A percentile compares a stretch with the other conserved stretches of the same genome.
phyloP scores from a whole-genome alignment of 2,113 vertebrate species.

The Centropus unirufus region DNA sequence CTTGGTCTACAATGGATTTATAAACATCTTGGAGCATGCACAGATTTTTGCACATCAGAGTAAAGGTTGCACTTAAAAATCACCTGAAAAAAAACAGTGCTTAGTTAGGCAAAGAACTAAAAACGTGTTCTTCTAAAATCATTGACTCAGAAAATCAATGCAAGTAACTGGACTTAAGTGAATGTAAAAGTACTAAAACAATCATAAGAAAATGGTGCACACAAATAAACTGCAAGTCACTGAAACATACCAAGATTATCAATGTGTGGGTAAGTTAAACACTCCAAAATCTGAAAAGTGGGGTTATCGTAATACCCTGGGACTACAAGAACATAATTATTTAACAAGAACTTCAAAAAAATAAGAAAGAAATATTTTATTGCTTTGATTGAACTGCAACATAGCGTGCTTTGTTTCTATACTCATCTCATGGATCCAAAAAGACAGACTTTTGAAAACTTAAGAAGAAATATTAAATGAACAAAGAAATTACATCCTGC shows the following conservation, averaged over 20 bases:
- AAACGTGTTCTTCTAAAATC: slow-evolving; percentile 36
- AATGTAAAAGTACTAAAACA: slow-evolving; percentile 25
- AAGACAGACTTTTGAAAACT: background rate
- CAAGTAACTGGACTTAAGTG: slow-evolving; percentile 51
- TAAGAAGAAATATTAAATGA: slow-evolving; percentile 38
- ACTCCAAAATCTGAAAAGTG: background rate
- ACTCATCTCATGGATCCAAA: background rate
- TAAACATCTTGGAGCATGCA: background rate
- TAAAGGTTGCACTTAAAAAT: background rate
- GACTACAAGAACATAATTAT: background rate
- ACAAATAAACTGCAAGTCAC: slow-evolving; percentile 39
- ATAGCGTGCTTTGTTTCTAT: slow-evolving; percentile 8
- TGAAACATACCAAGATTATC: slow-evolving; percentile 13
- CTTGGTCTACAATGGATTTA: background rate
- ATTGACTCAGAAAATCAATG: slow-evolving; percentile 18
- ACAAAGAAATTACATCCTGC: slow-evolving; percentile 40
- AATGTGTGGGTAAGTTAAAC: background rate
- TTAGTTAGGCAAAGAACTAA: slow-evolving; percentile 15
- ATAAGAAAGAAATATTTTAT: background rate
- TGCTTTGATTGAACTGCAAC: slow-evolving; percentile 8
- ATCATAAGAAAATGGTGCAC: slow-evolving; percentile 24
- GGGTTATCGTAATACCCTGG: background rate
- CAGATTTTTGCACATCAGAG: background rate
- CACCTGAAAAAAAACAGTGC: background rate
- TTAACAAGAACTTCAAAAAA: background rate